Base-by-base conservation (phyloP, 2,797 vertebrate genomes). In the Rhinogobio ventralis region DNA sequence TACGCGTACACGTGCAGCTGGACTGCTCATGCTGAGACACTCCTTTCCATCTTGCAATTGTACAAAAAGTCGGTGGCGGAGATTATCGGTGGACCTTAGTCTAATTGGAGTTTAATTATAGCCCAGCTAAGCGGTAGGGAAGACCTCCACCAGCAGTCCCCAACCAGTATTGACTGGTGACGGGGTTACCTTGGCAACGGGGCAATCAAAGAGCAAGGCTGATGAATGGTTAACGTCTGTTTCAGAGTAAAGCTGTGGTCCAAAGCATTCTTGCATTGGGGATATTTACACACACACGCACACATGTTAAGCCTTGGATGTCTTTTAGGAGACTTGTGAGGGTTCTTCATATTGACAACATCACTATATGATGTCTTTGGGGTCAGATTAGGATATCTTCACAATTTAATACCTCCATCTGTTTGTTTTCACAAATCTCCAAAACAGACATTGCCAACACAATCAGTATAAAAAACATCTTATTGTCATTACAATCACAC, bases 71-170 rank as follows among this genome's bases (percentile, higher is more conserved):
- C 78, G 55, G 57, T 25, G 45, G 79, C 20, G 69, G 78, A 88
- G 87, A 92, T 91, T 83, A 90, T 88, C 14, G 11, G 88, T 36
- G 78, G 11, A 51, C 66, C 89, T 91, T 51, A 14, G 85, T 91
- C 82, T 90, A 91, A 92, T 91, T 93, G 90, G 87, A 86, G 89
- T 93, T 94, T 95, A 94, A 96, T 94, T 94, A 94, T 92, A 93
- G 91, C 90, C 84, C 62, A 76, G 86, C n/a, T 60, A 84, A 78
- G 89, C 82, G 88, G 86, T 79, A 76, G 87, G 87, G 86, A 87
- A 88, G 89, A 88, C 88, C 86, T 88, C 90, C 89, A 89, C 83
- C 5, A 10, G 89, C 91, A 86, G 85, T 30, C 30, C 17, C 85
- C 87, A 51, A 72, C 77, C 68, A 28, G 85, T 87, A 92, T 92